Evolutionary conservation across 2,113 vertebrate species (phyloP).

Genomic region (Phaethon lepturus): DNA sequence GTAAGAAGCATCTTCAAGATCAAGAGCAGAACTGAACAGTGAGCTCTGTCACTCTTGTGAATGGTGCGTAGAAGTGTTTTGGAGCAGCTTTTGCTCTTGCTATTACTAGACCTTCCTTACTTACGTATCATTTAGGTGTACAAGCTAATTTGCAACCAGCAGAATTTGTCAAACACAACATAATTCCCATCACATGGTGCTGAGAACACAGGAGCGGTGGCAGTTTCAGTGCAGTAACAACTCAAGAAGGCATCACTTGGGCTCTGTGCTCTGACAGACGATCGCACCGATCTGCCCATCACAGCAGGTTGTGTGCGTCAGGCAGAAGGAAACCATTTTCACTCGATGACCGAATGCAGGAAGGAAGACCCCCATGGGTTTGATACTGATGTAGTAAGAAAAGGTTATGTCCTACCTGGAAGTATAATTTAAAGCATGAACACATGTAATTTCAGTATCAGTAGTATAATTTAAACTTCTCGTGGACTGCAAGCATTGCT

Average conservation of each 20-base stretch:
- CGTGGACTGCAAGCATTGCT: neutral
- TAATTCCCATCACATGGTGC: neutral
- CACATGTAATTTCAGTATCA: neutral
- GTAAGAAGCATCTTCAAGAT: neutral
- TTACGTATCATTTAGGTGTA: neutral
- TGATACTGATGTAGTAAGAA: neutral
- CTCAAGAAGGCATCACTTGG: neutral
- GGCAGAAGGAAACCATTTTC: neutral
- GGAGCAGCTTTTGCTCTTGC: neutral
- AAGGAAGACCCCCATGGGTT: neutral
- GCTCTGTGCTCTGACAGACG: accelerated
- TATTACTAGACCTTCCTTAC: neutral
- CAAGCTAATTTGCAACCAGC: neutral
- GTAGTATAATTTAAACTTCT: slow-evolving; percentile 14
- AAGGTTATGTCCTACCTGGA: neutral
- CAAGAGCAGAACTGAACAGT: neutral
- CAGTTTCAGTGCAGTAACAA: neutral
- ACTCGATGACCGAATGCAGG: neutral
- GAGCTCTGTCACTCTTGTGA: neutral
- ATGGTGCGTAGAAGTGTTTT: neutral
- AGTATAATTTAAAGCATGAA: neutral
- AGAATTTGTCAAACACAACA: neutral
- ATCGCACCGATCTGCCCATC: accelerated
- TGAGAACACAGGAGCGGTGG: neutral
- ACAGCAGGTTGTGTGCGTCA: neutral